Percentiles rank a stretch among this genome's conserved stretches.
Conservation (phyloP, 1,140 invertebrate species). For the Brachionus paranguensis region DNA sequence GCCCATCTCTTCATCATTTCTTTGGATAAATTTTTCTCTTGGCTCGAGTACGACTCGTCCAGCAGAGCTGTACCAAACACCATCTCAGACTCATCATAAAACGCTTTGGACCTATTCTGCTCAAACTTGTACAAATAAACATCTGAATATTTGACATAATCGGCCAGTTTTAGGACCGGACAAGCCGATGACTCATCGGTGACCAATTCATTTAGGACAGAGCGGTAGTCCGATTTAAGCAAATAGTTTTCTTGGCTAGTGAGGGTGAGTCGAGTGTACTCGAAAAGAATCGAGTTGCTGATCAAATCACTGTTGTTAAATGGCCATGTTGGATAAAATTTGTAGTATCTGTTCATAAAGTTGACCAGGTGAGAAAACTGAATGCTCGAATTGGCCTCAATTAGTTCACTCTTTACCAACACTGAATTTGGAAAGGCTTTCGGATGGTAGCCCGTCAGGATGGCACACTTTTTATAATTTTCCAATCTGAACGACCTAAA, state of each 20-base stretch:
- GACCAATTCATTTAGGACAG: not conserved
- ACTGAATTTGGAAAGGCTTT: not conserved
- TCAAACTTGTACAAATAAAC: not conserved
- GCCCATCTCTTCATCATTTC: slow-evolving; percentile 15
- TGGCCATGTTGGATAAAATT: slow-evolving; percentile 25
- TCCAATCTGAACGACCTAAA: slow-evolving; percentile 6
- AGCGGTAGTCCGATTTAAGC: not conserved
- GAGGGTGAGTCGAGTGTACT: not conserved
- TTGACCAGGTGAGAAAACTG: not conserved
- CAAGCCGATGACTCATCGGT: not conserved
- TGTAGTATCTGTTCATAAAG: not conserved
- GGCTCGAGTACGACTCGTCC: not conserved
- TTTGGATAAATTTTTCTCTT: not conserved
- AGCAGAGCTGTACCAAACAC: not conserved
- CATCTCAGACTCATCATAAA: not conserved
- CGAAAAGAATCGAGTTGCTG: not conserved
- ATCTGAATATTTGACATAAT: not conserved
- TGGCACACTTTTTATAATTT: slow-evolving; percentile 8
- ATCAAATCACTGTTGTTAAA: not conserved
- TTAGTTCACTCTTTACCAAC: not conserved
- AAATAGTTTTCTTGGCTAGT: not conserved
- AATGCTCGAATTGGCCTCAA: not conserved
- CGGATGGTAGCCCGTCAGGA: not conserved
- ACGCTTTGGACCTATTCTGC: not conserved
- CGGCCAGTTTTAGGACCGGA: not conserved